Evolutionary conservation across 1,140 invertebrate species (phyloP).

Genomic region (Caenorhabditis tropicalis): DNA sequence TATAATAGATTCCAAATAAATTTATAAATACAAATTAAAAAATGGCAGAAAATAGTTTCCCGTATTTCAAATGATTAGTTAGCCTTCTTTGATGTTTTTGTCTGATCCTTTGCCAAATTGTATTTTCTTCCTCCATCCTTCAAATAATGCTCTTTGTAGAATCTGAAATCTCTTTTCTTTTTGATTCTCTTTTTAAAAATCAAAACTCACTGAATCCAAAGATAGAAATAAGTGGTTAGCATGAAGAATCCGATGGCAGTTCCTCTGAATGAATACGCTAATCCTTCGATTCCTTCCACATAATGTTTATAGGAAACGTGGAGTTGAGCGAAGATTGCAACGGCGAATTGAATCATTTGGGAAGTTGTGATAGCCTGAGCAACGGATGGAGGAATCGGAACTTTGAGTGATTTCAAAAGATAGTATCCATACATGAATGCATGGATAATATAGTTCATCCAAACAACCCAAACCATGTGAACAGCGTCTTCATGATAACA

Average conservation of each 20-base stretch:
- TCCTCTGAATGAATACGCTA: conserved; percentile 64
- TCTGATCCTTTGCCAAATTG: conserved; percentile 56
- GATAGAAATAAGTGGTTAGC: conserved; percentile 67
- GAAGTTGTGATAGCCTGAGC: conserved; percentile 75
- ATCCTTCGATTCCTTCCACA: conserved; percentile 50
- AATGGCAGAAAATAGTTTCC: not conserved
- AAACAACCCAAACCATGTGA: conserved; percentile 75
- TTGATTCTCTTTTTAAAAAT: not conserved
- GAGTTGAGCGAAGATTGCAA: conserved; percentile 66
- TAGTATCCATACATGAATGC: conserved; percentile 75
- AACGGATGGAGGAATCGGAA: conserved; percentile 74
- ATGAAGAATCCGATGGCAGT: conserved; percentile 67
- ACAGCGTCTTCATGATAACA: conserved; percentile 74
- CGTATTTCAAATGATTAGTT: not conserved
- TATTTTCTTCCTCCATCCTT: conserved; percentile 68
- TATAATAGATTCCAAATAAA: too few relatives aligned
- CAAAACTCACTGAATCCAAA: conserved; percentile 64
- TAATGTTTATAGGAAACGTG: conserved; percentile 58
- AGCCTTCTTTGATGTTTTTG: conserved; percentile 2
- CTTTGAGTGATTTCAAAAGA: conserved; percentile 73
- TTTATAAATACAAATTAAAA: not conserved
- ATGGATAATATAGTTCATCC: conserved; percentile 76
- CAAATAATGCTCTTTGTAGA: conserved; percentile 69
- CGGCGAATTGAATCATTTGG: conserved; percentile 73
- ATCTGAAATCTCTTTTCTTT: conserved; percentile 31